Conservation (phyloP, 2,888 invertebrate genomes). For the Minunthozetes semirufus region DNA sequence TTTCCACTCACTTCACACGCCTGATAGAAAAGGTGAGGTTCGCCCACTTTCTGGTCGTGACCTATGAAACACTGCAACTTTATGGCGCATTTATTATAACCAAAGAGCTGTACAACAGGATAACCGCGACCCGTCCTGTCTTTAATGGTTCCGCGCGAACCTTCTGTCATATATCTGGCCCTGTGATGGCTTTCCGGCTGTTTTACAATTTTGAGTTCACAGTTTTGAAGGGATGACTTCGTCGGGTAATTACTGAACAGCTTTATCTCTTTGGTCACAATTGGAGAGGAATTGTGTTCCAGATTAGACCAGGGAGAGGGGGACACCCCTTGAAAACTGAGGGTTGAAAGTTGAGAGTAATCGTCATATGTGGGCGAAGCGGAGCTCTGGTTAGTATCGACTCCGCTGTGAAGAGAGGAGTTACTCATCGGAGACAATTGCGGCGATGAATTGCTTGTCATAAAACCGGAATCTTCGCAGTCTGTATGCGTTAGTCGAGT, state of each 20-base stretch:
- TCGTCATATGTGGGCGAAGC: background rate
- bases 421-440: constrained; percentile 3
- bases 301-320: background rate
- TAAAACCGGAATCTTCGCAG: constrained; percentile 8
- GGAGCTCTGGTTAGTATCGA: background rate
- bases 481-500: background rate
- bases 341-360: background rate
- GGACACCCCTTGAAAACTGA: background rate
- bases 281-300: background rate
- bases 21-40: constrained; percentile 51
- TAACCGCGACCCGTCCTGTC: constrained; percentile 86
- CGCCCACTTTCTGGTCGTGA: constrained; percentile 78
- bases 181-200: constrained; percentile 35
- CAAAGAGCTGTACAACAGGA: constrained; percentile 76
- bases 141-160: constrained; percentile 89
- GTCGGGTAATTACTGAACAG: constrained; percentile 20
- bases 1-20: constrained; percentile 52
- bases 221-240: constrained; percentile 2
- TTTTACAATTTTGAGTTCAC: constrained; percentile 24
- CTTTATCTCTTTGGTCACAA: constrained; percentile 9
- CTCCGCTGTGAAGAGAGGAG: background rate
- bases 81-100: constrained; percentile 71
- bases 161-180: constrained; percentile 80
- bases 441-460: constrained; percentile 5
- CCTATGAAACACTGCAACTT: constrained; percentile 87